A percentile compares a stretch with the other conserved stretches of the same genome.
phyloP scores from a whole-genome alignment of 2,888 invertebrate species.

The Drosophila rellima region DNA sequence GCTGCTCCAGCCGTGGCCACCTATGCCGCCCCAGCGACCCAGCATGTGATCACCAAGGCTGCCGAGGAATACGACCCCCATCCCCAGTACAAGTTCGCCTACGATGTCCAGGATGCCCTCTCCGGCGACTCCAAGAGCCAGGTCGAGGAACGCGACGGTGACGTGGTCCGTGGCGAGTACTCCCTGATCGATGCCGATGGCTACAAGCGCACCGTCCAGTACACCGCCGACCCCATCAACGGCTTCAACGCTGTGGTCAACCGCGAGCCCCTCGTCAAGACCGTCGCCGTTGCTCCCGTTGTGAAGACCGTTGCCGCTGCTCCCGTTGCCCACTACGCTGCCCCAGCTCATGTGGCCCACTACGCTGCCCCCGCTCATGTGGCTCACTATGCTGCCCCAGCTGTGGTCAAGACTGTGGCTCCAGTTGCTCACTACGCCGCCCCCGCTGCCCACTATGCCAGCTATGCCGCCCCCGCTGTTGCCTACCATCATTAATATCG shows the following conservation, averaged over 20 bases:
- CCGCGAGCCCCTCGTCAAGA: slow-evolving; percentile 72
- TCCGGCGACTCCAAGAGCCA: slow-evolving; percentile 85
- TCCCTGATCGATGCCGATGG: slow-evolving; percentile 84
- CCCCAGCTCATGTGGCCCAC: slow-evolving; percentile 50
- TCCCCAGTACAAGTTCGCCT: slow-evolving; percentile 83
- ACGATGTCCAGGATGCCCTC: slow-evolving; percentile 83
- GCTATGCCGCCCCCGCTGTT: slow-evolving; percentile 47
- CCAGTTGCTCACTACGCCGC: slow-evolving; percentile 49
- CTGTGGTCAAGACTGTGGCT: slow-evolving; percentile 37
- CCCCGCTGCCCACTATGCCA: slow-evolving; percentile 45
- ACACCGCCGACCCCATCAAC: slow-evolving; percentile 83
- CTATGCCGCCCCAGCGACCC: slow-evolving; percentile 62
- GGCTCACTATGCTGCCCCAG: slow-evolving; percentile 36
- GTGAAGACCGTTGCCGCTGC: slow-evolving; percentile 44
- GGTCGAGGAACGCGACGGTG: slow-evolving; percentile 84
- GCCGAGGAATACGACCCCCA: slow-evolving; percentile 83
- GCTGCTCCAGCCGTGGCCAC: slow-evolving; percentile 68
- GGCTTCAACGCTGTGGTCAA: slow-evolving; percentile 84
- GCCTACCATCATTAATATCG: slow-evolving; percentile 49
- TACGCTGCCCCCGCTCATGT: slow-evolving; percentile 45
- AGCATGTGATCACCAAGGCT: slow-evolving; percentile 71
- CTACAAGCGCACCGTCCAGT: slow-evolving; percentile 82
- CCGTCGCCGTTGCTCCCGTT: slow-evolving; percentile 53
- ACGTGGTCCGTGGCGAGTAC: slow-evolving; percentile 85
- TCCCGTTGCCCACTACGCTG: slow-evolving; percentile 56